Base-by-base conservation (phyloP, 1,140 invertebrate species). In the Asobara japonica region DNA sequence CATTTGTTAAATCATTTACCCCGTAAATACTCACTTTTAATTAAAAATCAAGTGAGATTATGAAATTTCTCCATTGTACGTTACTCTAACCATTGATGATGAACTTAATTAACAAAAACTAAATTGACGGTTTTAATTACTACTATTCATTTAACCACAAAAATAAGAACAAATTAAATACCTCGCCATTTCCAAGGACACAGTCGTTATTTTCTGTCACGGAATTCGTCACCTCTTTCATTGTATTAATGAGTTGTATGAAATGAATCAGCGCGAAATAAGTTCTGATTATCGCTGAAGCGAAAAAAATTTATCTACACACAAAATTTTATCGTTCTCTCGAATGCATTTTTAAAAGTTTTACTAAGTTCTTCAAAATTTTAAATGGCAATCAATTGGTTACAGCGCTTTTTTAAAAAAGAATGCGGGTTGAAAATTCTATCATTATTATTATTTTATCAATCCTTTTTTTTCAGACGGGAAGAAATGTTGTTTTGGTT, bases 181-280 rank as follows among this genome's bases (percentile, higher is more conserved):
- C 75, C 72, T 78, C 68, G n/a, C 74, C 77, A 65, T 78, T 78
- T 25, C 75, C 73, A 62, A 73, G 65, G 69, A 76, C 65, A 20
- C 51, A 65, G 29, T 76, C 70, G 48, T 74, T 72, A 20, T 71
- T 33, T 33, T 62, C 29, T 67, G 70, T 38, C 11, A 66, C 69
- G 60, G 51, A 73, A 31, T 38, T 41, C 30, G 56, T 61, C 30
- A 67, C 56, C 62, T 75, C 71, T 64, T 78, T 76, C 77, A 78
- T 75, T 16, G 27, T 56, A 41, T 1, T 73, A 38, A 41, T 66
- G 5, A 66, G 69, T 45, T 71, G 31, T 45, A 65, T 20, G 3
- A 38, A 30, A 51, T 45, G n/a, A 16, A 13, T 45, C 18, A 2
- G 6, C 18, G 3, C n/a, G 18, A 11, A 16, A 45, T 16, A 11